Evolutionary conservation across 2,888 invertebrate genomes (phyloP).

Genomic region (Brachypalpus laphriformis): DNA sequence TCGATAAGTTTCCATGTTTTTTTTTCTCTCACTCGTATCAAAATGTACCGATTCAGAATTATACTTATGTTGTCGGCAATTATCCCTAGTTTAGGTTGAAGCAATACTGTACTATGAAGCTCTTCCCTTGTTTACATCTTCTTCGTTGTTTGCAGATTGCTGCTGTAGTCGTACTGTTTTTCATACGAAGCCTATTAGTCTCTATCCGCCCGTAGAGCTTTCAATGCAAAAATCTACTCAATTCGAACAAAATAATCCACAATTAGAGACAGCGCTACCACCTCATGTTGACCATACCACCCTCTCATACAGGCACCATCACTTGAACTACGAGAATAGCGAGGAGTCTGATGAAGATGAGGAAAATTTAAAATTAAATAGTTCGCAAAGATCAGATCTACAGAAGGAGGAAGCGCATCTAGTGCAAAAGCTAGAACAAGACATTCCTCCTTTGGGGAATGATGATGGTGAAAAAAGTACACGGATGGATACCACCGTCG

Average conservation of each 20-base stretch:
- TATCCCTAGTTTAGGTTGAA: constrained; percentile 55
- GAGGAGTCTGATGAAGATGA: constrained; percentile 28
- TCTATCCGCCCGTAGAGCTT: constrained; percentile 27
- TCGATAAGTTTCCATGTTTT: constrained; percentile 4
- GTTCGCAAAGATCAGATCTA: constrained; percentile 9
- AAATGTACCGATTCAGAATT: constrained; percentile 49
- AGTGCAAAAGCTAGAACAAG: not conserved
- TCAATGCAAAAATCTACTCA: constrained; percentile 35
- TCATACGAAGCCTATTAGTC: constrained; percentile 36
- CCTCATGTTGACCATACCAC: not conserved
- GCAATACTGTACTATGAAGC: not conserved
- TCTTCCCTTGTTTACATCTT: not conserved
- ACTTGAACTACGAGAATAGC: not conserved
- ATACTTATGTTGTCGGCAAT: constrained; percentile 61
- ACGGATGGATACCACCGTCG: not conserved
- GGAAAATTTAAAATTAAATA: constrained; percentile 31
- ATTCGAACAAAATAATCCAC: constrained; percentile 3
- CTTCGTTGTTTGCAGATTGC: constrained; percentile 43
- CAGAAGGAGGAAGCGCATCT: constrained; percentile 1
- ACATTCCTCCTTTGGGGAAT: not conserved
- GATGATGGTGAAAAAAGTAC: not conserved
- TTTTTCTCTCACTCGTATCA: constrained; percentile 1
- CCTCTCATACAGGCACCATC: constrained; percentile 1
- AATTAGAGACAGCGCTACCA: not conserved
- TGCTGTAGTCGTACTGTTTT: constrained; percentile 57